Evolutionary conservation across 2,797 vertebrate genomes (phyloP), one percentile per base, ranked within the genome.

Genomic region (Pitangus sulphuratus): DNA sequence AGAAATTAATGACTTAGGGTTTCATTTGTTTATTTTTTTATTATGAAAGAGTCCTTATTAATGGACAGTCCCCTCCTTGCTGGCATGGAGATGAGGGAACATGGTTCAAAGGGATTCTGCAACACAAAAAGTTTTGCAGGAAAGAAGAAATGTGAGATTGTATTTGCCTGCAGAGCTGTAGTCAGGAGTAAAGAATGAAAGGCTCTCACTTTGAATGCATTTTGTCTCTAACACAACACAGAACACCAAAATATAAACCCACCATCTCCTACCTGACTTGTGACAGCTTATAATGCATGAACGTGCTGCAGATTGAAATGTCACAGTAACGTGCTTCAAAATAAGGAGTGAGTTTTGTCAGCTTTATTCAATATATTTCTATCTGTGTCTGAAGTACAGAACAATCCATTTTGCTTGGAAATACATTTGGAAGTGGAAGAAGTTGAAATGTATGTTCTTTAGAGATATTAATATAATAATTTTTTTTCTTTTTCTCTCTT

Each of bases 401-500:
- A 45, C 31, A 65, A 42, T 70, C 53, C 35, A 44, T 93, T 90
- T 91, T 93, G 30, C 69, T 94, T 93, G 87, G 47, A 74, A 89
- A 69, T 87, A 54, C 21, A 22, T 47, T 84, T 84, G 26, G 40
- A 93, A 92, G n/a, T 69, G 26, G 16, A 37, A 70, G 33, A 84
- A 77, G 11, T 66, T 87, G 56, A 90, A 96, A 82, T 24, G 12
- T 20, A 7, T 79, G 48, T n/a, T 72, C 51, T 65, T 61, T 75
- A 16, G n/a, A 76, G 58, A 33, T 91, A 76, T 44, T 79, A 88
- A 90, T 94, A 87, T 51, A 91, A 53, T 70, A 10, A 12, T 16
- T 12, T 20, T 39, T 40, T 51, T 68, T 6, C 6, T 45, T 71
- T 87, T 77, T 77, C 45, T 51, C 22, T 53, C 39, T 91, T 87